phyloP scores from a whole-genome alignment of 2,113 vertebrate species.

The Nothobranchius furzeri region DNA sequence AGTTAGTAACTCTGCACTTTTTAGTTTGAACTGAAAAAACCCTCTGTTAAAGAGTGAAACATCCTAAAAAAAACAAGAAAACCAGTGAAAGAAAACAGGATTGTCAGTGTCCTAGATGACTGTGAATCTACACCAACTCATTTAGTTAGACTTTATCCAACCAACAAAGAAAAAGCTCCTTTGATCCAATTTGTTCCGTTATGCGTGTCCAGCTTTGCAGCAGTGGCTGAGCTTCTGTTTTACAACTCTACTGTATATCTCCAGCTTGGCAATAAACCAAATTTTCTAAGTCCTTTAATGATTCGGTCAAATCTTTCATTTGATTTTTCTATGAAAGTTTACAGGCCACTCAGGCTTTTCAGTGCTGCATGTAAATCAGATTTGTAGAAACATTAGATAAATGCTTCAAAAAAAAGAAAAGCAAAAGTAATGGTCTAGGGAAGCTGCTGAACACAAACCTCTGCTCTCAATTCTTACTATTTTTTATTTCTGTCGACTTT shows the following conservation, averaged over 20 bases:
- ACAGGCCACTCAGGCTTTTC: background rate
- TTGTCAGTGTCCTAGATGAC: too few relatives aligned
- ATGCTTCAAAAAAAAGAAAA: background rate
- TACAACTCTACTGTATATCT: background rate
- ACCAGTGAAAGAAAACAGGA: too few relatives aligned
- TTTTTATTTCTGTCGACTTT: too few relatives aligned
- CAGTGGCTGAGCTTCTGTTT: background rate
- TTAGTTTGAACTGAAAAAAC: too few relatives aligned
- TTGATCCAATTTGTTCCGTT: background rate
- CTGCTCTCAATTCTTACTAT: background rate
- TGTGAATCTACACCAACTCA: too few relatives aligned
- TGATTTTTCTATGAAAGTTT: background rate
- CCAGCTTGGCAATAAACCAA: background rate
- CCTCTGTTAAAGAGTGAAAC: too few relatives aligned
- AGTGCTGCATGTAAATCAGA: background rate
- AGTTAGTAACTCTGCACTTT: too few relatives aligned
- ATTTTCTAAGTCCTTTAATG: background rate
- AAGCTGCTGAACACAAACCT: background rate
- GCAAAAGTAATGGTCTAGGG: background rate
- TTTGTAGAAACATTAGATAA: background rate
- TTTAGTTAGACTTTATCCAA: too few relatives aligned
- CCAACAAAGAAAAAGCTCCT: too few relatives aligned
- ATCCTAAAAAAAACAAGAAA: too few relatives aligned
- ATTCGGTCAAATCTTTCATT: constrained; percentile 1
- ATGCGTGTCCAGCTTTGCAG: background rate